These are phyloP conservation scores for Oasisia sp. DNA, from an alignment of 2,888 invertebrate species.

Conservation along the genomic window DNA sequence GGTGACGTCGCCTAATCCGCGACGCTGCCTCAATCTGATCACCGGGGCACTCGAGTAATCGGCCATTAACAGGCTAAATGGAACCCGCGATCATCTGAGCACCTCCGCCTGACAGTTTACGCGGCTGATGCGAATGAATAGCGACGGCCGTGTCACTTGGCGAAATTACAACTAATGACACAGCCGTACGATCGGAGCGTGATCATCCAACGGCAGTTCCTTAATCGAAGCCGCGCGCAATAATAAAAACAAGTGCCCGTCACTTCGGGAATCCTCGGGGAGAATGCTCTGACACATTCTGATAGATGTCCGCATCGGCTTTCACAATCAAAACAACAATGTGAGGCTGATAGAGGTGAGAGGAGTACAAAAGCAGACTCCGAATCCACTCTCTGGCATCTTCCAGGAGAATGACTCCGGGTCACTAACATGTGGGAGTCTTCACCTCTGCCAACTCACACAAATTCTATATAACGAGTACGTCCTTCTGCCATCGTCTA, in stretches of 20 bases:
- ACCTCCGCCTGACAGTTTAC: background rate
- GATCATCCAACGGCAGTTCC: background rate
- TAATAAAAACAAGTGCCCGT: slow-evolving; percentile 13
- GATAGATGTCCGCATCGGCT: background rate
- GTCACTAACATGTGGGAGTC: background rate
- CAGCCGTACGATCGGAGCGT: background rate
- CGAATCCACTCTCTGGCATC: background rate
- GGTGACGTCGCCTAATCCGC: background rate
- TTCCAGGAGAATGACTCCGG: background rate
- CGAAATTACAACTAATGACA: slow-evolving; percentile 7
- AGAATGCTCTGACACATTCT: background rate
- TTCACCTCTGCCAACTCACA: background rate
- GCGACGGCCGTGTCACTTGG: background rate
- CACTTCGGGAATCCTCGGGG: background rate
- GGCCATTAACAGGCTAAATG: background rate
- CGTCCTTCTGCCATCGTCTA: no score
- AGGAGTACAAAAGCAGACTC: background rate
- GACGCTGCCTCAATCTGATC: background rate
- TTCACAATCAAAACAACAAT: background rate
- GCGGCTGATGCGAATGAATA: background rate
- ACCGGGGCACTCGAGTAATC: slow-evolving; percentile 1
- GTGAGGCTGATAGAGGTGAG: background rate
- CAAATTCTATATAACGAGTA: no score
- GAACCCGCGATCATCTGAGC: background rate
- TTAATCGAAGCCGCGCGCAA: background rate